Evolutionary conservation across 2,888 invertebrate genomes (phyloP), one percentile per base, ranked within the genome.

Genomic region (Polymixis flavicincta): DNA sequence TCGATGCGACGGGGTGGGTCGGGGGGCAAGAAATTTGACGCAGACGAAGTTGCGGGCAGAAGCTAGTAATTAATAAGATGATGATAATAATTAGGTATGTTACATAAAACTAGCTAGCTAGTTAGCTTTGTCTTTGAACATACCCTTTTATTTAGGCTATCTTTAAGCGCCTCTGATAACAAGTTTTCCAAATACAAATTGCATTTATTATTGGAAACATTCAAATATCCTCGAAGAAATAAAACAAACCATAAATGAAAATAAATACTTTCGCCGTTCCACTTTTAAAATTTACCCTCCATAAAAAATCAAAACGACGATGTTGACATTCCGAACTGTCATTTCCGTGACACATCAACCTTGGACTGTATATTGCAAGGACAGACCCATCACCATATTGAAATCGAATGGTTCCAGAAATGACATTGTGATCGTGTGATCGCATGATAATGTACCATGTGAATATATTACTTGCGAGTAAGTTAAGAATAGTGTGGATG

Each of bases 401-500:
- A 75, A 76, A 82, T 65, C 74, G 75, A 63, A 76, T 85, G 55
- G 78, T 65, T 57, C 65, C 73, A 66, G 76, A 75, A 78, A 82
- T 76, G 77, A 71, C 76, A 74, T 79, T 75, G 78, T 66, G 28
- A 60, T 60, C 52, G 74, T 76, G 76, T 80, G 76, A 82, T 85
- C 74, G 88, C 84, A 84, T 87, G 86, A 72, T 85, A 82, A 74
- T 67, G 61, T 71, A 17, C 65, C 74, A 70, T 78, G 60, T 67
- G 64, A 75, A 78, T 80, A 69, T 72, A 74, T 87, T 74, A 66
- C 65, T 17, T 57, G 22, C 54, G 19, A 37, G 17, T 42, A 54
- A 55, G 32, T 64, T 77, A 74, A 70, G 63, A 72, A 74, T 65
- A 54, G 57, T 64, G 61, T 54, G 32, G 25, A 69, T 61, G 17